Base-by-base conservation (phyloP, 1,140 invertebrate species). In the Sycophaga agraensis region DNA sequence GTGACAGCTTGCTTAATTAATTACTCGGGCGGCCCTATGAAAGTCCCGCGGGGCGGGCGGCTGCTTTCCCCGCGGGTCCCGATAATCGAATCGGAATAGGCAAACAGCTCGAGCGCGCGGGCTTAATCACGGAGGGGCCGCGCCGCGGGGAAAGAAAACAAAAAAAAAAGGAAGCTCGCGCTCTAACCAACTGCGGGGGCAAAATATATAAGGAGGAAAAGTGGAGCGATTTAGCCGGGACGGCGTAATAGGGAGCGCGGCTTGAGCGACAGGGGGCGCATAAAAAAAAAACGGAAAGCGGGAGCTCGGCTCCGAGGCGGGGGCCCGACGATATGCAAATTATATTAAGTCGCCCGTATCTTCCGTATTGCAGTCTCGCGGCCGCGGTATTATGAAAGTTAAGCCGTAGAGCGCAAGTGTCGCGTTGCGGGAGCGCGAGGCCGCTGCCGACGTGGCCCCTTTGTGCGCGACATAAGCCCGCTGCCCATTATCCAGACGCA, bases 321-420 rank as follows among this genome's bases (percentile, higher is more conserved):
- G 58, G 53, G 50, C 51, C 28, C 11, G 65, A 69, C 61, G 68
- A 73, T 76, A 77, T 77, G 73, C 71, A 76, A 76, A 77, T 77
- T 76, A 70, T 73, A 69, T 69, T 70, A 69, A 70, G 66, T 69
- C 66, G 66, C 34, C 40, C 64, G 67, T 72, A 70, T 73, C 68
- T 70, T 64, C 54, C 56, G 68, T 73, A 74, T 74, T 71, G 67
- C 71, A 66, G 66, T 64, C 68, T 65, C 67, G 51, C 57, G 67
- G 69, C 22, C 22, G 69, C 35, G 71, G 73, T 72, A 75, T 76
- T 73, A 74, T 72, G 73, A 77, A 75, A 77, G 73, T 77, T 77
- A 73, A 74, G 71, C 73, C 69, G 66, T 74, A 70, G 66, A 69
- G 72, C 72, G 69, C 73, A 74, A 76, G 71, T 11, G 11, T 31